Base-by-base conservation (phyloP, 2,888 invertebrate species). In the Melikaiella ostensackeni region DNA sequence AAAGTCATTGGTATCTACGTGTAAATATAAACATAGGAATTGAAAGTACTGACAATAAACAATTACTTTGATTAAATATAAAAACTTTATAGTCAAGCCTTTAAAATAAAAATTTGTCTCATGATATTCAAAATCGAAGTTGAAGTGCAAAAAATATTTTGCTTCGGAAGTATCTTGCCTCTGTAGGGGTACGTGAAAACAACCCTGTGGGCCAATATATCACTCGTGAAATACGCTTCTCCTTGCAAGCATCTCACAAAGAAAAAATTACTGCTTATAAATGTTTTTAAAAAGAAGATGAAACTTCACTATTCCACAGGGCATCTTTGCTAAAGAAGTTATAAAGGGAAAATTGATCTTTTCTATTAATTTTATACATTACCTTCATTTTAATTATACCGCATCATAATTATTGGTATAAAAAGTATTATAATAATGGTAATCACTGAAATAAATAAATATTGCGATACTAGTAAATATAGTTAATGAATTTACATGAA, bases 201-300 rank as follows among this genome's bases (percentile, higher is more conserved):
- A 21, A 70, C 30, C 70, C 50, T 55, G 19, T 30, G 30, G 33
- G n/a, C 13, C 70, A 46, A 70, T 70, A 33, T 55, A 70, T 70
- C 50, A 55, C 46, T 30, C 46, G 50, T 70, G n/a, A 21, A 33
- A 50, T 70, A 55, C 70, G 50, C n/a, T 46, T 19, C 27, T 55
- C 11, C 13, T 33, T 70, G 30, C 11, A 50, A n/a, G 50, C 50
- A 38, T n/a, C 21, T 70, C n/a, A 24, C 50, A 19, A 33, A n/a
- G n/a, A 50, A 70, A 46, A 30, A 46, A 30, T 50, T 11, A 59
- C 4, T 24, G 27, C 24, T 27, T 19, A 46, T 30, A 30, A 30
- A 30, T 46, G n/a, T 46, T 46, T 30, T 9, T 5, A 50, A 55
- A 46, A 21, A 70, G 2, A 33, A 50, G n/a, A 30, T 5, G 11